Percentiles rank a stretch among this genome's conserved stretches.
Conservation (phyloP, 2,113 vertebrate species). For the Fregetta grallaria region DNA sequence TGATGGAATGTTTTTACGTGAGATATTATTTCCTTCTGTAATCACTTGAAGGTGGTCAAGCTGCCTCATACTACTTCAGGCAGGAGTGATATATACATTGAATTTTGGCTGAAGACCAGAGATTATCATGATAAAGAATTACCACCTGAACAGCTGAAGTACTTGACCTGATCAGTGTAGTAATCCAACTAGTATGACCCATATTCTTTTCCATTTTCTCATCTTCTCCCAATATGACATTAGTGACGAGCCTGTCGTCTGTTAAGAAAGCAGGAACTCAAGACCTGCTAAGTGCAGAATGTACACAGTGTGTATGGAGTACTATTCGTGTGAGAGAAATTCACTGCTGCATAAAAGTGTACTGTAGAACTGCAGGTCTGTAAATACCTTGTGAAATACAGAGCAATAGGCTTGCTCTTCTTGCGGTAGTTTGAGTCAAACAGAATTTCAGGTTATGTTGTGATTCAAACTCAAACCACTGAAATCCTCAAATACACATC, state of each 20-base stretch:
- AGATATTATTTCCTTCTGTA: background rate
- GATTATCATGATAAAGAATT: background rate
- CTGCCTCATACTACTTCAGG: background rate
- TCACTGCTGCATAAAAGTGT: background rate
- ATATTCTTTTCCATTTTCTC: background rate
- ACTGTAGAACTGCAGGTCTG: background rate
- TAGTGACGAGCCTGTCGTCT: background rate
- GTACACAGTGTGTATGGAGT: accelerated
- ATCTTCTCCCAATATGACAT: background rate
- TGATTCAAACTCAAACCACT: background rate
- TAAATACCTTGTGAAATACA: background rate
- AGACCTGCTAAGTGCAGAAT: background rate
- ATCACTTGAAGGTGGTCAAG: background rate
- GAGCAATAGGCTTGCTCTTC: background rate
- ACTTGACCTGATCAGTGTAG: background rate
- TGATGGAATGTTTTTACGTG: background rate
- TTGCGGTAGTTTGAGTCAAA: background rate
- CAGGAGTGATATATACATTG: background rate
- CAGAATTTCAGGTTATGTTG: background rate
- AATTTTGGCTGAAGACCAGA: background rate
- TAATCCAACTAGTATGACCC: background rate
- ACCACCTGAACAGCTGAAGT: background rate
- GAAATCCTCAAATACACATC: background rate
- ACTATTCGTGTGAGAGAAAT: background rate
- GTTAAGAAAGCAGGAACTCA: background rate